Evolutionary conservation across 2,797 vertebrate species (phyloP).

Genomic region (Hemitrygon akajei): DNA sequence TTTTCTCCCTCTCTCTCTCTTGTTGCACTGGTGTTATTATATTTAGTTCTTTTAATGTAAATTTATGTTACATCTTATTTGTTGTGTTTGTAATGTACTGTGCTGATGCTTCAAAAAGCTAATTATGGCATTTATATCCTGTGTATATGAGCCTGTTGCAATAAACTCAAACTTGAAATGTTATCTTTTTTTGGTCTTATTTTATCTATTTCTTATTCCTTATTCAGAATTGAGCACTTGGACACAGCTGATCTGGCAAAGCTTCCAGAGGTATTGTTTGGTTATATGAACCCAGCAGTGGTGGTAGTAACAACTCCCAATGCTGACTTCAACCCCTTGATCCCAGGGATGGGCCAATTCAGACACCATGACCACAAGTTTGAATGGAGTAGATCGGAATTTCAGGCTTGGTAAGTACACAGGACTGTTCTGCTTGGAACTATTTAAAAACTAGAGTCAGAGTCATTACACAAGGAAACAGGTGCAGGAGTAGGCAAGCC

Average conservation of each 20-base stretch:
- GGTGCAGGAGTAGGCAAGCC: background rate
- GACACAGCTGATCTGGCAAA: constrained; percentile 62
- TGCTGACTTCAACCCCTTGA: constrained; percentile 76
- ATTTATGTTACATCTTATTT: too few species aligned
- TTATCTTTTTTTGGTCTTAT: background rate
- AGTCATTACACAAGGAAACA: background rate
- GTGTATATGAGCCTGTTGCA: too few species aligned
- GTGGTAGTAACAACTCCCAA: constrained; percentile 87
- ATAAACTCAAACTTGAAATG: too few species aligned
- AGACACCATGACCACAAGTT: constrained; percentile 88
- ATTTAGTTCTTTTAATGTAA: too few species aligned
- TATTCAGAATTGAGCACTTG: constrained; percentile 83
- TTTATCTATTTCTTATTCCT: background rate
- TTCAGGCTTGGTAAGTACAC: constrained; percentile 73
- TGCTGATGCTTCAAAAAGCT: too few species aligned
- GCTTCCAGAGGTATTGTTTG: constrained; percentile 82
- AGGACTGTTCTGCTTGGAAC: background rate
- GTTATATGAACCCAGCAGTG: constrained; percentile 71
- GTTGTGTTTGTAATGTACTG: too few species aligned
- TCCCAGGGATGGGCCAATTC: constrained; percentile 61
- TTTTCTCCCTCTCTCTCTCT: too few species aligned
- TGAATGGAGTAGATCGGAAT: constrained; percentile 80
- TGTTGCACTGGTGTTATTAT: too few species aligned
- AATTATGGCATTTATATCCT: too few species aligned
- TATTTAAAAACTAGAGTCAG: background rate